Conservation (phyloP, 2,797 vertebrate species). For the Sciurus carolinensis region DNA sequence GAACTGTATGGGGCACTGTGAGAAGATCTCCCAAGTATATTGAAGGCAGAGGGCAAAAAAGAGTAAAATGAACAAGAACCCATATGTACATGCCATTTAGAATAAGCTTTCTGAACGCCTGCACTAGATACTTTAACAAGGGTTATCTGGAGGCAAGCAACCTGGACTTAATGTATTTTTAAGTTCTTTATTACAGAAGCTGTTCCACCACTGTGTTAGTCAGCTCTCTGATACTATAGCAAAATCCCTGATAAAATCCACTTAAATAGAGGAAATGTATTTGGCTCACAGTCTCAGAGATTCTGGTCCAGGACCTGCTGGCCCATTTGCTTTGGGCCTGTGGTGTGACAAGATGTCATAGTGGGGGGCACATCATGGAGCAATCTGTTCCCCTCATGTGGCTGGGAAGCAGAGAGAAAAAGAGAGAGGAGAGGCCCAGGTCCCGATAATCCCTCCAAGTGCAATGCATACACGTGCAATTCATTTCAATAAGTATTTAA, state of each 20-base stretch:
- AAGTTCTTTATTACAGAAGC: background rate
- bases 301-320: background rate
- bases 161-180: background rate
- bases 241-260: background rate
- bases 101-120: background rate
- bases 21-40: background rate
- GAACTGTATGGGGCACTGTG: background rate
- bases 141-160: background rate
- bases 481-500: too few relatives aligned
- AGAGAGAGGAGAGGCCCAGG: background rate
- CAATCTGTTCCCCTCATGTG: background rate
- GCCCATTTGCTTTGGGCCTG: background rate
- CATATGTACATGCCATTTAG: rapidly evolving
- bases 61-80: background rate
- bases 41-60: background rate
- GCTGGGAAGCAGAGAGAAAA: background rate
- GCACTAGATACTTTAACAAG: background rate
- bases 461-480: too few relatives aligned
- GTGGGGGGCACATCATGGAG: too few relatives aligned
- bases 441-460: background rate
- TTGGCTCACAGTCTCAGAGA: background rate
- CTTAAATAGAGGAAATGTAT: too few relatives aligned
- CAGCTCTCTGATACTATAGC: background rate
- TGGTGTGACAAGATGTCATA: background rate
- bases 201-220: background rate